Evolutionary conservation across 23 tunicate genomes (phyloP).

Genomic region (Phallusia fumigata): DNA sequence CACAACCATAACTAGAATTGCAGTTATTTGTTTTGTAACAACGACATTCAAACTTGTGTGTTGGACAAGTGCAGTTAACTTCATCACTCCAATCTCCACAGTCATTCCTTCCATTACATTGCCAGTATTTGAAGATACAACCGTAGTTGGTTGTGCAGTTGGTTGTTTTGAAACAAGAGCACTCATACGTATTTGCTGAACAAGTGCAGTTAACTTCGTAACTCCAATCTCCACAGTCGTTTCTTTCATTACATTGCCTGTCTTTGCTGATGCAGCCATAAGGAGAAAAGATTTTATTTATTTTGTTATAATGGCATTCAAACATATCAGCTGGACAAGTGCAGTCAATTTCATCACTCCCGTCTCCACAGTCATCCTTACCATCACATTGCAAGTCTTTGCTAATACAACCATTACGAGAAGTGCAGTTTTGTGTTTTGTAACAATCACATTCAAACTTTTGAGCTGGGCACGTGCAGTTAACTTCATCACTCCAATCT

Average conservation of each 20-base stretch:
- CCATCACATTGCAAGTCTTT: constrained; percentile 22
- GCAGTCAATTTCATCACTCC: constrained; percentile 20
- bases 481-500: background rate
- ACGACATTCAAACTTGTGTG: background rate
- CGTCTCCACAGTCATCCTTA: constrained; percentile 20
- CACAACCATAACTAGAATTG: background rate
- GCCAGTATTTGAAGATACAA: background rate
- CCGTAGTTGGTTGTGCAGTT: background rate
- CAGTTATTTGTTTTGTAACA: constrained; percentile 3
- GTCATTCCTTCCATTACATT: background rate
- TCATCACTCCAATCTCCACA: constrained; percentile 11
- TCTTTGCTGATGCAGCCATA: too few relatives aligned
- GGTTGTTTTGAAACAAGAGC: background rate
- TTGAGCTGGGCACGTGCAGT: background rate
- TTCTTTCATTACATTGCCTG: background rate
- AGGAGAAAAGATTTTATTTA: background rate
- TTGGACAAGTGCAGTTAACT: background rate
- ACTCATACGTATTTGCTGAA: background rate
- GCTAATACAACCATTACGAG: background rate
- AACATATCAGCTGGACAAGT: background rate
- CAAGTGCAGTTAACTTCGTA: background rate
- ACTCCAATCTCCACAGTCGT: background rate
- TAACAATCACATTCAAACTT: constrained; percentile 7
- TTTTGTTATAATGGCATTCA: background rate
- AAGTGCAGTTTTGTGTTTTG: background rate